Conservation (phyloP, 2,888 invertebrate species). For the Boloria selene region DNA sequence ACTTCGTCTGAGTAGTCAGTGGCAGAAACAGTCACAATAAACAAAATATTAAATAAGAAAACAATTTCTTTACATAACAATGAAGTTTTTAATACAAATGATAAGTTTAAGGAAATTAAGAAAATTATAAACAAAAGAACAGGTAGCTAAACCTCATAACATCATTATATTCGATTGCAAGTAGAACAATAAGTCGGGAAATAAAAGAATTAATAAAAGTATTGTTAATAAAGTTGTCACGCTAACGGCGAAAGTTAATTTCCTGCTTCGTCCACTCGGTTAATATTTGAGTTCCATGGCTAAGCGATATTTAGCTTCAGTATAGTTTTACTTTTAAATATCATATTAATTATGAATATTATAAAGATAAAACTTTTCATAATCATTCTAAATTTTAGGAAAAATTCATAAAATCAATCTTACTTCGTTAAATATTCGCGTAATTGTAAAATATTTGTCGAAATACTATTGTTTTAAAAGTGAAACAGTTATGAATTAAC, state of each 20-base stretch:
- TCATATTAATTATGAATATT: too few relatives aligned
- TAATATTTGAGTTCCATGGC: neutral
- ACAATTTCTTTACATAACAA: neutral
- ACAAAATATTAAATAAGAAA: neutral
- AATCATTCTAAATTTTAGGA: too few relatives aligned
- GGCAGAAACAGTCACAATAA: too few relatives aligned
- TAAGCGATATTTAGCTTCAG: neutral
- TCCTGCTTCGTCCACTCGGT: constrained; percentile 71
- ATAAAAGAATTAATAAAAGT: constrained; percentile 64
- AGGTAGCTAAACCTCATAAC: neutral
- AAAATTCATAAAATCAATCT: too few relatives aligned
- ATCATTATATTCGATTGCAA: constrained; percentile 24
- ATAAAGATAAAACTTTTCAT: too few relatives aligned
- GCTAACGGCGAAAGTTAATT: constrained; percentile 76
- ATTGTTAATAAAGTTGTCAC: constrained; percentile 78
- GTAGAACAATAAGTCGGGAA: constrained; percentile 36
- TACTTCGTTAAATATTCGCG: too few relatives aligned
- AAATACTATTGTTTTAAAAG: too few relatives aligned
- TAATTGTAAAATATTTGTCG: too few relatives aligned
- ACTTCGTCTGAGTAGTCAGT: too few relatives aligned
- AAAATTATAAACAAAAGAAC: constrained; percentile 2
- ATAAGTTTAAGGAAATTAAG: constrained; percentile 6
- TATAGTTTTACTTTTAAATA: too few relatives aligned
- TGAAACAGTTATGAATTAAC: too few relatives aligned
- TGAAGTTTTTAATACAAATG: neutral